Base-by-base conservation (phyloP, 2,113 vertebrate species). In the Oceanites oceanicus region DNA sequence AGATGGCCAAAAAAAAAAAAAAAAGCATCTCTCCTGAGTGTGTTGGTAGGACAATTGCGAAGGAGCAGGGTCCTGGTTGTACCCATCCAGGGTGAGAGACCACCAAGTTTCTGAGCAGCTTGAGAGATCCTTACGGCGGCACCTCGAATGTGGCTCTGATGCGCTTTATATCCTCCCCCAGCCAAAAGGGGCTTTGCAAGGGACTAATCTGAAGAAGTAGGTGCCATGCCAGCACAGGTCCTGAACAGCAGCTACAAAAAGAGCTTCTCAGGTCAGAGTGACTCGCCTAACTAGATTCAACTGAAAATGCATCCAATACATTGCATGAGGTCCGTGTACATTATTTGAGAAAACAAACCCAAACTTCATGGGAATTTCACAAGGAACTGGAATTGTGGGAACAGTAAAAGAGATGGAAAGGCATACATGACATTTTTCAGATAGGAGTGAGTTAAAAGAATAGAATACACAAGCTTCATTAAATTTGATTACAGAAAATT, bases 101-200 rank as follows among this genome's bases (percentile, higher is more conserved):
- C 29, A 6, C 26, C 5, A 9, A 6, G 4, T 45, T 47, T 67
- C 65, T 17, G 22, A 67, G 44, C 66, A 3, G 7, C 26, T 55
- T 36, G 45, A 6, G 19, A 32, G 15, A 22, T 26, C 38, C 18
- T 53, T 20, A 1, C 42, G n/a, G 44, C 1, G 5, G 5, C 26
- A 6, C 19, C 11, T 9, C 5, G 15, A 34, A 16, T 1, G 13
- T 10, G 18, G n/a, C 40, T 47, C 29, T 32, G 26, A 10, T 11
- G 2, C 0, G 15, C 38, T 47, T 32, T 36, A 8, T 12, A 11
- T 32, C 11, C 23, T 16, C 4, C 18, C 20, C 3, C 10, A 71
- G 26, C 20, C n/a, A 40, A 29, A 63, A 49, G 26, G 22, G 40
- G 5, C 32, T 76, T 87, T 44, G 20, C 72, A 9, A 19, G 49